These are phyloP conservation scores for rat (Rattus norvegicus) DNA, from an alignment of 2,113 vertebrate species.

Conservation along the genomic window DNA sequence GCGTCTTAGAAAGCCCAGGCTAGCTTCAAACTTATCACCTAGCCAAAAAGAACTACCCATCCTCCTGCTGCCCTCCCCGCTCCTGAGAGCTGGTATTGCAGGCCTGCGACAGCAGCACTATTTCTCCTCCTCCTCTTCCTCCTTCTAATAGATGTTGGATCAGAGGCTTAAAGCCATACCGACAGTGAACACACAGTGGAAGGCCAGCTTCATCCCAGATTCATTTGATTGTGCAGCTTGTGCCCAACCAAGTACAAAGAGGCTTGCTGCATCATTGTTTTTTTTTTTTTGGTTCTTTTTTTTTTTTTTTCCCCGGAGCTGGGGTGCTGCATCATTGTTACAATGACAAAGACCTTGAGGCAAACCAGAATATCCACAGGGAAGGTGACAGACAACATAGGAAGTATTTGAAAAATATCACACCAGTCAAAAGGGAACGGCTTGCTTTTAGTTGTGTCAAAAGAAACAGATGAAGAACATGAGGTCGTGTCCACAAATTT, in stretches of 20 bases:
- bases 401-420: background rate
- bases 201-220: background rate
- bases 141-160: background rate
- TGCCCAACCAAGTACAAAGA: background rate
- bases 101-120: background rate
- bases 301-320: no score
- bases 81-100: background rate
- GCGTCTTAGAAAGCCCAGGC: background rate
- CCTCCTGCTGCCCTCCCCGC: background rate
- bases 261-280: background rate
- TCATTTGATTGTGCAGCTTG: background rate
- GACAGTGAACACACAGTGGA: background rate
- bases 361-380: background rate
- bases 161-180: background rate
- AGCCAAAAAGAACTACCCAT: background rate
- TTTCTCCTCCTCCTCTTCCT: background rate
- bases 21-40: background rate
- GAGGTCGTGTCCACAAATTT: background rate
- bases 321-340: background rate
- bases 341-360: conserved; percentile 25
- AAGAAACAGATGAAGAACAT: background rate
- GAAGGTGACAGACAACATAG: background rate
- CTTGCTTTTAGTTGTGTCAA: background rate
- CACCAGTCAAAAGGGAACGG: conserved; percentile 9
- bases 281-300: no score